phyloP scores from a whole-genome alignment of 2,888 invertebrate genomes.

The Pollenia amentaria region DNA sequence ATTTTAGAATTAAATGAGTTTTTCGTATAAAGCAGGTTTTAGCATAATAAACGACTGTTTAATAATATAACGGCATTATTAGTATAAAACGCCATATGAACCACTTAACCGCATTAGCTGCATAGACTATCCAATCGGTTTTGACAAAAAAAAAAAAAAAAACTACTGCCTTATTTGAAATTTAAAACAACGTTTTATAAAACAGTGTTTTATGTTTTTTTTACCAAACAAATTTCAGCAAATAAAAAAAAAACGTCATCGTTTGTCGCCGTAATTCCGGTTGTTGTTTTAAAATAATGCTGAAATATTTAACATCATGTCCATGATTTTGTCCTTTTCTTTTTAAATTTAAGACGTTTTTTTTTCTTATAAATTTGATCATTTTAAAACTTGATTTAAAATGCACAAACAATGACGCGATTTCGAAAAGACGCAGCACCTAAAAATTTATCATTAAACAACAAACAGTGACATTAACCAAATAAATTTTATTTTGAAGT shows the following conservation, averaged over 20 bases:
- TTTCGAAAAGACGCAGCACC: conserved; percentile 16
- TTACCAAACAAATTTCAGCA: not conserved
- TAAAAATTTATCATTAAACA: conserved; percentile 11
- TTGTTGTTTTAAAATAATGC: not conserved
- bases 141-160: no score
- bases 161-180: no score
- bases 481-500: conserved; percentile 46
- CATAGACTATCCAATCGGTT: no score
- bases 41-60: no score
- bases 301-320: not conserved
- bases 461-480: conserved; percentile 55
- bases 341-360: not conserved
- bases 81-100: no score
- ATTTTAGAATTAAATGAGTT: no score
- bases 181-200: not conserved
- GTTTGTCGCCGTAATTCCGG: not conserved
- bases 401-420: conserved; percentile 63
- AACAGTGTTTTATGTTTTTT: not conserved
- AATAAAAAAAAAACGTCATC: conserved; percentile 2
- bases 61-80: no score
- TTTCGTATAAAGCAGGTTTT: no score
- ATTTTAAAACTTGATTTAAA: not conserved
- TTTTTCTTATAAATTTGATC: not conserved
- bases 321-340: not conserved
- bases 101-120: no score